Evolutionary conservation across 2,888 invertebrate genomes (phyloP).

Genomic region (Sepioteuthis lessoniana): DNA sequence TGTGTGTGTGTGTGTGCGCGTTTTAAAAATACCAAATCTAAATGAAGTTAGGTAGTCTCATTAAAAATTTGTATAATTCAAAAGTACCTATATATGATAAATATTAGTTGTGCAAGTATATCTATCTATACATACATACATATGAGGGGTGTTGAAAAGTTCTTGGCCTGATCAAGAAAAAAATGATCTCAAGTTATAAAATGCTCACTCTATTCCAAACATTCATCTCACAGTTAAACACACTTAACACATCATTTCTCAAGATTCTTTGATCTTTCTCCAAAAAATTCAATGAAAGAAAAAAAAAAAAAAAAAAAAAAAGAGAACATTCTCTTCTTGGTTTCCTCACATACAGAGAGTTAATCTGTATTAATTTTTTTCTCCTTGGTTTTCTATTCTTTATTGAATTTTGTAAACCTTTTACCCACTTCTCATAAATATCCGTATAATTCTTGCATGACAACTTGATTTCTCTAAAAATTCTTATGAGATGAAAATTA

Average conservation of each 20-base stretch:
- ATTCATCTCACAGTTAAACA: too few relatives aligned
- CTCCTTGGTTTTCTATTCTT: neutral
- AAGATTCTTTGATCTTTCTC: too few relatives aligned
- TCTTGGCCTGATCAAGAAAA: neutral
- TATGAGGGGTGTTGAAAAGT: neutral
- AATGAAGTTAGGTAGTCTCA: too few relatives aligned
- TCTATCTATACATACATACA: constrained; percentile 24
- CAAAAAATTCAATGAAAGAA: neutral
- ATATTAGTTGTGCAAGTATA: neutral
- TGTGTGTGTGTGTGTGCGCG: neutral
- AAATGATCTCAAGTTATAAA: too few relatives aligned
- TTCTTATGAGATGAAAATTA: neutral
- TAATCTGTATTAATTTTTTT: too few relatives aligned
- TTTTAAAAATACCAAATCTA: neutral
- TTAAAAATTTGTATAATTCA: neutral
- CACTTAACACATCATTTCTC: too few relatives aligned
- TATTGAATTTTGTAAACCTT: neutral
- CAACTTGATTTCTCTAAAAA: neutral
- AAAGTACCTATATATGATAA: neutral
- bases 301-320: too few relatives aligned
- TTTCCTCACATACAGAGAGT: too few relatives aligned
- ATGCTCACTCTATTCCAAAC: too few relatives aligned
- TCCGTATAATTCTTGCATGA: neutral
- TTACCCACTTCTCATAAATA: neutral
- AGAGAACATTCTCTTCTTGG: too few relatives aligned